Conservation (phyloP, 1,140 invertebrate species). For the Epicauta chinensis region DNA sequence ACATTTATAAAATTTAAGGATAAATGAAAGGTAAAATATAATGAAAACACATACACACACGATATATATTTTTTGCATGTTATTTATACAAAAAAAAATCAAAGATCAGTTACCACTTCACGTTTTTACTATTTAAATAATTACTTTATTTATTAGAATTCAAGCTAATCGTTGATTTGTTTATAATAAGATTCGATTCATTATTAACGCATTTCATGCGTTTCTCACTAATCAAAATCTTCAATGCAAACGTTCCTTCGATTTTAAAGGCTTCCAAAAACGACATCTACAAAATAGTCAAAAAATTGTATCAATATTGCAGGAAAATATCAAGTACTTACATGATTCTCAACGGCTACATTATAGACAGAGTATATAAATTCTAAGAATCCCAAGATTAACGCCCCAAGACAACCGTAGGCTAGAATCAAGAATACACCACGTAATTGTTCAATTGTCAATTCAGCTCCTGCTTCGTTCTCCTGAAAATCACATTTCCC, state of each 20-base stretch:
- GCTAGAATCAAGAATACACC: constrained; percentile 84
- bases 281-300: constrained; percentile 48
- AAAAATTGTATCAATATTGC: not conserved
- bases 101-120: too few relatives aligned
- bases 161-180: too few relatives aligned
- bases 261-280: constrained; percentile 54
- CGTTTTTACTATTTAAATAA: too few relatives aligned
- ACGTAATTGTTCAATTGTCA: constrained; percentile 54
- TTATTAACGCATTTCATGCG: constrained; percentile 42
- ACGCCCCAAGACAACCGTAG: constrained; percentile 57
- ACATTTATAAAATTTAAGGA: too few relatives aligned
- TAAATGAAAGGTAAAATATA: too few relatives aligned
- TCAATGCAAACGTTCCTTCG: constrained; percentile 55
- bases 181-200: too few relatives aligned
- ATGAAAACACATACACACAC: too few relatives aligned
- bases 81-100: too few relatives aligned
- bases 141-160: too few relatives aligned
- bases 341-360: constrained; percentile 68
- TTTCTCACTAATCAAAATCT: constrained; percentile 57
- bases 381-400: constrained; percentile 62
- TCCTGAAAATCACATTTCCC: constrained; percentile 3
- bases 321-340: constrained; percentile 25
- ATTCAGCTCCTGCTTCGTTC: constrained; percentile 9
- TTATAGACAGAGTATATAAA: constrained; percentile 75
- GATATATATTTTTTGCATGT: too few relatives aligned